A percentile compares a stretch with the other conserved stretches of the same genome.
Conservation (phyloP, 2,113 vertebrate genomes). For the Planiliza haematocheilus region DNA sequence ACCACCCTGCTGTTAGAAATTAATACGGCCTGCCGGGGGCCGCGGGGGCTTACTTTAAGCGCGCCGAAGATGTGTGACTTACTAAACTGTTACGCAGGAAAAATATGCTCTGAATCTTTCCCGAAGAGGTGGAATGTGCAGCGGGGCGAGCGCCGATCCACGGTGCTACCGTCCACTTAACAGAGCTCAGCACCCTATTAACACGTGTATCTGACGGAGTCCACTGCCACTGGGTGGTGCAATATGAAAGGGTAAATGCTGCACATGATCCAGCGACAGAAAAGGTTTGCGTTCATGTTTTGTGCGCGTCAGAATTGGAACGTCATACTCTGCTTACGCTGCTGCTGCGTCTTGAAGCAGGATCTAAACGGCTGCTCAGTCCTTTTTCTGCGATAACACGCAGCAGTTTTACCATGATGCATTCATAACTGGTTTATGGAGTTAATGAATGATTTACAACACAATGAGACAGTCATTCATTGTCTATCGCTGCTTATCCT, state of each 20-base stretch:
- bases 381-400: no score
- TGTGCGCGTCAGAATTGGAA: background rate
- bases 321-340: no score
- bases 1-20: slow-evolving; percentile 52
- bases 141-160: slow-evolving; percentile 9
- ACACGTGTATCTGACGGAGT: slow-evolving; percentile 7
- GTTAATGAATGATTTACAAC: no score
- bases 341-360: no score
- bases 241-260: slow-evolving; percentile 20
- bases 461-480: no score
- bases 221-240: slow-evolving; percentile 51
- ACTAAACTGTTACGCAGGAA: slow-evolving; percentile 25
- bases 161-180: background rate
- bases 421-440: no score
- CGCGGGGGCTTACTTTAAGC: slow-evolving; percentile 21
- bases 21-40: slow-evolving; percentile 27
- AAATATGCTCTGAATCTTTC: slow-evolving; percentile 42
- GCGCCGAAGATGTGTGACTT: slow-evolving; percentile 53
- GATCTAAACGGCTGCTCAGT: no score
- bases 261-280: background rate
- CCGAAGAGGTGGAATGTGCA: slow-evolving; percentile 5
- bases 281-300: background rate
- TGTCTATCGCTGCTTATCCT: no score
- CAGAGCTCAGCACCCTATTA: slow-evolving; percentile 39
- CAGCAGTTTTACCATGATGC: no score